Evolutionary conservation across 2,797 vertebrate genomes (phyloP).

Genomic region (Hemibagrus guttatus): DNA sequence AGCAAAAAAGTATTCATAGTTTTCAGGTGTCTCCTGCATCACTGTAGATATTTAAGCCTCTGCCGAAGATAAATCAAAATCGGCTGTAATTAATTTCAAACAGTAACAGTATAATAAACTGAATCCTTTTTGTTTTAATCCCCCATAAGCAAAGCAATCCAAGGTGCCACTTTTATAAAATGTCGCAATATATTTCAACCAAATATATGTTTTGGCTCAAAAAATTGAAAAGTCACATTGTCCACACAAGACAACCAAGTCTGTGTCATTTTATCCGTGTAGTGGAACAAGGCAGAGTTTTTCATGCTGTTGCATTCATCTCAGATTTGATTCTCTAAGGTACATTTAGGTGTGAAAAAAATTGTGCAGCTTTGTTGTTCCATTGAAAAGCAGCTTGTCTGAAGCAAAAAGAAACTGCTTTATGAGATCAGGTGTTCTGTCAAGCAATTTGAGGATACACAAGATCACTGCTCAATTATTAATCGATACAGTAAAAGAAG

Average conservation of each 20-base stretch:
- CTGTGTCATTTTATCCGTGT: not conserved
- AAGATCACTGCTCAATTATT: not conserved
- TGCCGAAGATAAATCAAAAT: not conserved
- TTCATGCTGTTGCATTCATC: not conserved
- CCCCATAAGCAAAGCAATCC: not conserved
- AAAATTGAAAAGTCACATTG: not conserved
- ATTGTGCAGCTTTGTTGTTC: not conserved
- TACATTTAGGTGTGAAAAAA: not conserved
- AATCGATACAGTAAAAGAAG: conserved; percentile 32
- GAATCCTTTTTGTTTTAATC: conserved; percentile 8
- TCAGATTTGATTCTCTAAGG: conserved; percentile 10
- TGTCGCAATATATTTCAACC: not conserved
- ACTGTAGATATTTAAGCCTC: not conserved
- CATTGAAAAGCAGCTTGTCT: not conserved
- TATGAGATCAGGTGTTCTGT: conserved; percentile 2
- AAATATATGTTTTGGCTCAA: not conserved
- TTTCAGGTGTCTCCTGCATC: not conserved
- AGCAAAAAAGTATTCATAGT: too few relatives aligned
- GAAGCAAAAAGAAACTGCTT: not conserved
- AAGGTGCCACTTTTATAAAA: not conserved
- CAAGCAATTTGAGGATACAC: not conserved
- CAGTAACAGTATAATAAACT: not conserved
- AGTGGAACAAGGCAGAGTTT: not conserved
- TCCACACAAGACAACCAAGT: not conserved
- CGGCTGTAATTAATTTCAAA: not conserved